Evolutionary conservation across 2,797 vertebrate genomes (phyloP), one percentile per base, ranked within the genome.

Genomic region (Oreochromis grahami): DNA sequence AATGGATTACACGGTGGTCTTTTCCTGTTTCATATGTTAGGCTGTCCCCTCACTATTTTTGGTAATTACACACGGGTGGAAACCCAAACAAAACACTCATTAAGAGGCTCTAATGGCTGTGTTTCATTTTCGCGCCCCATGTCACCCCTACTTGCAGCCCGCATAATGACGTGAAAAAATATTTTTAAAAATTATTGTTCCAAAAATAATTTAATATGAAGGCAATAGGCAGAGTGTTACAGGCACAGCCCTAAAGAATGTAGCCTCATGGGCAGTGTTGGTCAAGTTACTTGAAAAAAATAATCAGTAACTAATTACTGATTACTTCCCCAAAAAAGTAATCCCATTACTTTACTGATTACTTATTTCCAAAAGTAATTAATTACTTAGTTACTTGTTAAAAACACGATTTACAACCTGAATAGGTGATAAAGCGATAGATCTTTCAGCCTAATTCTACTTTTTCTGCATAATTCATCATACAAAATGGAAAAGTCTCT

Each of bases 1-100:
- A 56, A 56, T 0, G 24, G 53, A 56, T 56, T 56, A 56, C 24
- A 56, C 7, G 0, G 8, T 0, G 3, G 55, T 32, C 1, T 1
- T 32, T 58, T 9, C 8, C 26, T 32, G 55, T 58, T 58, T 58
- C 8, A 9, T 32, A 56, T 29, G 14, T 32, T 32, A 1, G 55
- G 14, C 55, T 56, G 4, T 9, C 7, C 1, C 13, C 24, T 56
- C 53, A 15, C 24, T 56, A 3, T 29, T 56, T 29, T 56, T 56
- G 24, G 13, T 15, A 9, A 56, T 56, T 3, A 24, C 24, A 1
- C 2, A 3, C 53, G 1, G 14, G 55, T 56, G 26, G 26, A 56
- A 56, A 3, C 26, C 4, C 53, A 56, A 29, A 56, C 0, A 56
- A 56, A 56, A 56, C 24, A 56, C 7, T 1, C 53, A 8, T 15